These are phyloP conservation scores for Brachypodius melanocephalos DNA, from an alignment of 2,113 vertebrate species.

Conservation along the genomic window DNA sequence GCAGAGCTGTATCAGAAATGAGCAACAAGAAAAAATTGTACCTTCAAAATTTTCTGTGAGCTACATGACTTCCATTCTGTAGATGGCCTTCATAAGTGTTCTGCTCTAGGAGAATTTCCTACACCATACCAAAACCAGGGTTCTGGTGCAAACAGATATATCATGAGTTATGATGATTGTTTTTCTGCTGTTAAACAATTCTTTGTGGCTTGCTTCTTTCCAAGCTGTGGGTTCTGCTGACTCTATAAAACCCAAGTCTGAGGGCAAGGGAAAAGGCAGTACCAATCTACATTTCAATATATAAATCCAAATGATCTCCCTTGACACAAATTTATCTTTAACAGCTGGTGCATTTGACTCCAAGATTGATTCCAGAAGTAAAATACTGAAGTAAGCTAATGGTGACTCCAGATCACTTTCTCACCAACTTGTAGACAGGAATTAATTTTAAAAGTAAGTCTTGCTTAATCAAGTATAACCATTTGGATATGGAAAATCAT, in stretches of 20 bases:
- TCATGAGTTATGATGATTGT: neutral
- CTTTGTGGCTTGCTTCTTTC: neutral
- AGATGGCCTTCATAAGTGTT: neutral
- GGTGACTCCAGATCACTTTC: neutral
- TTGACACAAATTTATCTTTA: neutral
- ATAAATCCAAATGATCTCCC: neutral
- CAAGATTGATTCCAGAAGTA: neutral
- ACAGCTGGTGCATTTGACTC: neutral
- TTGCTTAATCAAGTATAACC: neutral
- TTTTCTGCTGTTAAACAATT: neutral
- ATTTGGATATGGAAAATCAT: neutral
- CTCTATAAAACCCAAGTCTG: neutral
- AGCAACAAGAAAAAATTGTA: neutral
- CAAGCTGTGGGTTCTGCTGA: neutral
- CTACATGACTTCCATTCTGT: neutral
- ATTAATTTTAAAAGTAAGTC: neutral
- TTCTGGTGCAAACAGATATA: neutral
- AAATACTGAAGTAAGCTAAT: neutral
- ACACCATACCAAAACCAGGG: neutral
- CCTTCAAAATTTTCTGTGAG: neutral
- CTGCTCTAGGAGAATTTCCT: neutral
- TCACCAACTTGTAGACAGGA: neutral
- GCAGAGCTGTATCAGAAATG: neutral
- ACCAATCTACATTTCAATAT: neutral
- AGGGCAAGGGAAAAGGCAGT: neutral